Percentiles rank a stretch among this genome's conserved stretches.
Evolutionary conservation across 2,113 vertebrate genomes (phyloP).

Genomic region (Ictidomys tridecemlineatus): DNA sequence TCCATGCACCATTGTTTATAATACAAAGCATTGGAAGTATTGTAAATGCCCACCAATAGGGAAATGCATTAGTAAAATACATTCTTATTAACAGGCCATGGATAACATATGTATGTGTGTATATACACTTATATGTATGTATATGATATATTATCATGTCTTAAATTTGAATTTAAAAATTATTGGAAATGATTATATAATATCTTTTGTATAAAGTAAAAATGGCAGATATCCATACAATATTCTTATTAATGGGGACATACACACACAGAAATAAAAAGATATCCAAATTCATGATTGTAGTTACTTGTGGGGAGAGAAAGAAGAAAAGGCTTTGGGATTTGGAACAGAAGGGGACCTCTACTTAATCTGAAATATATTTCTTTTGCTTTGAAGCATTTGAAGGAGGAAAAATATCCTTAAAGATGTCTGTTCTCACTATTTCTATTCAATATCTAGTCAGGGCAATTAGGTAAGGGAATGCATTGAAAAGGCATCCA

Average conservation of each 20-base stretch:
- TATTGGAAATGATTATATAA: not conserved
- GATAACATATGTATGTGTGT: not conserved
- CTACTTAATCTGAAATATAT: slow-evolving; percentile 2
- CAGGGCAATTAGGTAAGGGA: not conserved
- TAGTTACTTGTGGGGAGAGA: not conserved
- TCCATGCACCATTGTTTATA: not conserved
- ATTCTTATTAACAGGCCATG: not conserved
- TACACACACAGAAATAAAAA: not conserved
- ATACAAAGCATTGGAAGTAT: not conserved
- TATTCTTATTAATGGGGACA: not conserved
- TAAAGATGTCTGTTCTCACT: not conserved
- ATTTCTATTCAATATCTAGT: not conserved
- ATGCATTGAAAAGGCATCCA: not conserved
- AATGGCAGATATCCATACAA: not conserved
- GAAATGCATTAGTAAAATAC: slow-evolving; percentile 16
- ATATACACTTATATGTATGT: not conserved
- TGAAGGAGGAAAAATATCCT: not conserved
- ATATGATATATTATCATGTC: not conserved
- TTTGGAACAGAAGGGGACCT: not conserved
- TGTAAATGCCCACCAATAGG: not conserved
- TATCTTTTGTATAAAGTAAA: slow-evolving; percentile 31
- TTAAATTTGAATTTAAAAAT: slow-evolving; percentile 49
- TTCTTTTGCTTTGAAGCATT: slow-evolving; percentile 27
- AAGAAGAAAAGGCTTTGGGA: not conserved
- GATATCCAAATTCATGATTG: not conserved